phyloP scores from a whole-genome alignment of 2,797 vertebrate species.

The Odontamblyopus rebecca region DNA sequence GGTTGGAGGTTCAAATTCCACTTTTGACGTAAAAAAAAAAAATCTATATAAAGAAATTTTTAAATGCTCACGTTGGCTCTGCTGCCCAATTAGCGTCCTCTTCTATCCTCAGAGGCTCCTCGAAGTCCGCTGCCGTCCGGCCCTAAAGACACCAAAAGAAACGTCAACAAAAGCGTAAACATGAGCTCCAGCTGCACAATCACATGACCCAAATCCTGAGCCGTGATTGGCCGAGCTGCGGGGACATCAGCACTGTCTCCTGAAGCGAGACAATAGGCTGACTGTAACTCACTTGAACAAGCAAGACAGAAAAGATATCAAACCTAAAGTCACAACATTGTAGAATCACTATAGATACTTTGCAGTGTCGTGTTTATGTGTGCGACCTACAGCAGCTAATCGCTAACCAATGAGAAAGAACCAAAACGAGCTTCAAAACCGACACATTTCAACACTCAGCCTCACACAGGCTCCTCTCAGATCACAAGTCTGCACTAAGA shows the following conservation, averaged over 20 bases:
- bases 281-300: constrained; percentile 8
- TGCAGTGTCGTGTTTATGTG: no score
- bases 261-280: constrained; percentile 12
- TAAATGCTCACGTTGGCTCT: constrained; percentile 76
- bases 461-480: no score
- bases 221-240: constrained; percentile 32
- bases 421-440: no score
- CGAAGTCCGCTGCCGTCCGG: constrained; percentile 79
- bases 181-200: constrained; percentile 58
- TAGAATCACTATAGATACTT: no score
- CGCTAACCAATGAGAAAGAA: no score
- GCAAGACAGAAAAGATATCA: no score
- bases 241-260: constrained; percentile 31
- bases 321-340: background rate
- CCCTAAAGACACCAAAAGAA: constrained; percentile 69
- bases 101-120: constrained; percentile 91
- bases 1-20: no score
- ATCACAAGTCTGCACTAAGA: no score
- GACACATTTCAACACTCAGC: no score
- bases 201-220: constrained; percentile 49
- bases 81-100: constrained; percentile 85
- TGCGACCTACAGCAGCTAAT: no score
- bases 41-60: no score
- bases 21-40: no score
- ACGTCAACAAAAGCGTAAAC: constrained; percentile 25